Evolutionary conservation across 2,888 invertebrate species (phyloP).

Genomic region (Boloria euphrosyne): DNA sequence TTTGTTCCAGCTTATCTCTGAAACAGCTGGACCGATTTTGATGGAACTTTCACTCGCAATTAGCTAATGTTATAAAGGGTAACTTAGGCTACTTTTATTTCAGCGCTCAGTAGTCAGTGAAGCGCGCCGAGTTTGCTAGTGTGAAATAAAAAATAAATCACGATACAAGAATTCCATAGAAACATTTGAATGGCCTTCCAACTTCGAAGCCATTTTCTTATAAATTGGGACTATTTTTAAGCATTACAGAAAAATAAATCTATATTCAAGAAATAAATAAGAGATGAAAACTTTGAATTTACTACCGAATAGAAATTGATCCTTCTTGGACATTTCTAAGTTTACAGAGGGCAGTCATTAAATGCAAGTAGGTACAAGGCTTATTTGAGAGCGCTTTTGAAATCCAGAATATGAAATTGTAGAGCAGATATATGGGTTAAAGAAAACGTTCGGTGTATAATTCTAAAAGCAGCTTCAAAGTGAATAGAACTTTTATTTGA

Average conservation of each 20-base stretch:
- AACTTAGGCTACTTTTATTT: no score
- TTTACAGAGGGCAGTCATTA: slow-evolving; percentile 20
- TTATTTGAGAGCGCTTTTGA: slow-evolving; percentile 3
- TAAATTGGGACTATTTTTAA: slow-evolving; percentile 7
- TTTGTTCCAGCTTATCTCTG: no score
- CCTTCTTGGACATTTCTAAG: slow-evolving; percentile 13
- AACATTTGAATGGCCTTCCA: slow-evolving; percentile 10
- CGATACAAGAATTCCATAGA: slow-evolving; percentile 2
- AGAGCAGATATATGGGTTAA: slow-evolving; percentile 3
- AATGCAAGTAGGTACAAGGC: slow-evolving; percentile 16
- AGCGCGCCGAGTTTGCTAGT: no score
- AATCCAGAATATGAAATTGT: background rate
- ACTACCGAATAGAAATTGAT: slow-evolving; percentile 5
- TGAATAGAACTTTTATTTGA: slow-evolving; percentile 7
- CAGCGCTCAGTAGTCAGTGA: no score
- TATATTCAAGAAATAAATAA: slow-evolving; percentile 4
- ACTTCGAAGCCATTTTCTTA: background rate
- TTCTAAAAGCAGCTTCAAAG: slow-evolving; percentile 4
- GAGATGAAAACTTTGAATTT: slow-evolving; percentile 12
- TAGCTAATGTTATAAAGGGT: no score
- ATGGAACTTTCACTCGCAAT: no score
- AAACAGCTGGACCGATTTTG: no score
- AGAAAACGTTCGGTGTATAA: slow-evolving; percentile 6
- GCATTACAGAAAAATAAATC: slow-evolving; percentile 7
- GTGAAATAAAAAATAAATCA: no score